Evolutionary conservation across 2,797 vertebrate genomes (phyloP).

Genomic region (Coendou prehensilis): DNA sequence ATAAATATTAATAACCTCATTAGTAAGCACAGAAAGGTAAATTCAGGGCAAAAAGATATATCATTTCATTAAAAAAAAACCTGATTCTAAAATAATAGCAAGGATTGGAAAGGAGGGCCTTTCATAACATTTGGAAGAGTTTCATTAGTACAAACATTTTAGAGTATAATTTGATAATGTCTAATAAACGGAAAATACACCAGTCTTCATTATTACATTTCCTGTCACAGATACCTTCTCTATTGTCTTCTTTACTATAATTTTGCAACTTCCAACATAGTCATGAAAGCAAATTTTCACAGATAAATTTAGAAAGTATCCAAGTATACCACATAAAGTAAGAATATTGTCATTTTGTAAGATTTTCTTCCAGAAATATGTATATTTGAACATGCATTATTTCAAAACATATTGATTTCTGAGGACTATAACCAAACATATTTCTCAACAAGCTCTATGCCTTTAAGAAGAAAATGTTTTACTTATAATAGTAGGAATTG

Average conservation of each 20-base stretch:
- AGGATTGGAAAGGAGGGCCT: not conserved
- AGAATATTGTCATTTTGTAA: not conserved
- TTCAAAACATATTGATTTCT: constrained; percentile 6
- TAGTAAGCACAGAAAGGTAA: constrained; percentile 1
- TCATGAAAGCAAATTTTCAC: constrained; percentile 47
- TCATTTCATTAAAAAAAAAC: constrained; percentile 9
- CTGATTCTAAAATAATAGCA: not conserved
- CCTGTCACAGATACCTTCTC: not conserved
- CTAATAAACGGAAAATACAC: not conserved
- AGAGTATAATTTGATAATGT: not conserved
- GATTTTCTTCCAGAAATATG: not conserved
- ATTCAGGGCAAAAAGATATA: not conserved
- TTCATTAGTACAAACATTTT: not conserved
- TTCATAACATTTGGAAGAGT: not conserved
- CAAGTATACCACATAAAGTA: not conserved
- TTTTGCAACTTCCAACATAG: not conserved
- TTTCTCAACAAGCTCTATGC: not conserved
- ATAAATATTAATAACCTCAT: not conserved
- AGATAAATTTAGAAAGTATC: not conserved
- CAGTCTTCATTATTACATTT: not conserved
- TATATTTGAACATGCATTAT: not conserved
- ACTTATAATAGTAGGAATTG: not conserved
- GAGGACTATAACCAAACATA: not conserved
- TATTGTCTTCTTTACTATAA: not conserved
- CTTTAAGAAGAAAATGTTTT: not conserved